These are phyloP conservation scores for Drosophila merina DNA, from an alignment of 2,888 invertebrate species.

Conservation along the genomic window DNA sequence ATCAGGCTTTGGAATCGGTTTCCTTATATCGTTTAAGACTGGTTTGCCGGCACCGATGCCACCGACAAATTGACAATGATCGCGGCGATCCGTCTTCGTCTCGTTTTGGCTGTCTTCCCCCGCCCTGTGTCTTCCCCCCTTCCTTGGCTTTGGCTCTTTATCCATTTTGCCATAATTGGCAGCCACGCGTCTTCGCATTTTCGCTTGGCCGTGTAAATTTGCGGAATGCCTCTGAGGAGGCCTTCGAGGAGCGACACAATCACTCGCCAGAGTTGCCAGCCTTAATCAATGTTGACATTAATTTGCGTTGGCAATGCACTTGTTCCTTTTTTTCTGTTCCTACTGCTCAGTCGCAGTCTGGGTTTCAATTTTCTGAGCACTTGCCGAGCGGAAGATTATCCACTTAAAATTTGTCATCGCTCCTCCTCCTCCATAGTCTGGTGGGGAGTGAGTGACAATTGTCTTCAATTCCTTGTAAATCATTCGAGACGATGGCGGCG, in stretches of 20 bases:
- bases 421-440: background rate
- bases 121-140: background rate
- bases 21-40: conserved; percentile 18
- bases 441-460: conserved; percentile 68
- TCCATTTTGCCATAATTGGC: conserved; percentile 64
- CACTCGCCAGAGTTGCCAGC: conserved; percentile 40
- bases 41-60: conserved; percentile 27
- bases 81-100: conserved; percentile 41
- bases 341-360: background rate
- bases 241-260: conserved; percentile 18
- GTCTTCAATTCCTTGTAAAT: conserved; percentile 73
- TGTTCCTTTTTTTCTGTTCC: conserved; percentile 35
- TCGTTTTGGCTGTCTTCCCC: conserved; percentile 29
- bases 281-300: conserved; percentile 81
- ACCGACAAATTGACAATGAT: conserved; percentile 44
- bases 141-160: conserved; percentile 12
- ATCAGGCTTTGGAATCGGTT: conserved; percentile 7
- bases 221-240: conserved; percentile 35
- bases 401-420: conserved; percentile 67
- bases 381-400: conserved; percentile 65
- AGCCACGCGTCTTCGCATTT: conserved; percentile 68
- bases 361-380: conserved; percentile 14
- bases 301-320: conserved; percentile 75
- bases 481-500: conserved; percentile 62
- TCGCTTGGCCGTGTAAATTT: conserved; percentile 44